Evolutionary conservation across 2,113 vertebrate species (phyloP), one percentile per base, ranked within the genome.

Genomic region (Crotalus horridus): DNA sequence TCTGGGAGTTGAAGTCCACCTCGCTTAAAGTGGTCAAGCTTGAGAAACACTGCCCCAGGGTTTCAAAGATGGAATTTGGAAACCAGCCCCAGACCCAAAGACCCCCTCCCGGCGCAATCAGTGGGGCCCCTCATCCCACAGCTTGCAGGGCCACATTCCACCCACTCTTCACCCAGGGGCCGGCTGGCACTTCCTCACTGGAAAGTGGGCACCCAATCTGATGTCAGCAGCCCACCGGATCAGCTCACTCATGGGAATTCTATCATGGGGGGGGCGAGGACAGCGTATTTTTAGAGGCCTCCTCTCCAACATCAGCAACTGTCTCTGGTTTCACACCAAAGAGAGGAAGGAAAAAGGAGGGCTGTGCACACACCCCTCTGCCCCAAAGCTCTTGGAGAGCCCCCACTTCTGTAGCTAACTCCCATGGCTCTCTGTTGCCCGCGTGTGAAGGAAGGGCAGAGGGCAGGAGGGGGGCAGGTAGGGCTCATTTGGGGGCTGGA

Each of bases 241-340:
- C 55, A 54, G 55, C 92, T 39, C 55, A 21, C 92, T 53, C 92
- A 43, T 1, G 88, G 55, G 92, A 90, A 90, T 86, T 90, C 92
- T 86, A 53, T 51, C 33, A 0, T 2, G 4, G 0, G 74, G 24
- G 8, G 9, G 39, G 8, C 21, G 2, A 9, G 61, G 81, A 6
- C n/a, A 46, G 48, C 15, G 5, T 91, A 93, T 91, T 93, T 93
- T 93, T 93, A 93, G 92, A 93, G 53, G 4, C 1, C 56, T 46
- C 64, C n/a, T 81, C 81, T 90, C 56, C 88, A 58, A n/a, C 51
- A 24, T 21, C 43, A 39, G 51, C 3, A 7, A 7, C 17, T 4
- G 33, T 46, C 88, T 91, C 86, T 2, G 2, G n/a, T 93, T 93
- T 87, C 90, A 93, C 29, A 89, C 85, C 92, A 55, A 91, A 85